Base-by-base conservation (phyloP, 1,140 invertebrate species). In the Propsilocerus akamusi region DNA sequence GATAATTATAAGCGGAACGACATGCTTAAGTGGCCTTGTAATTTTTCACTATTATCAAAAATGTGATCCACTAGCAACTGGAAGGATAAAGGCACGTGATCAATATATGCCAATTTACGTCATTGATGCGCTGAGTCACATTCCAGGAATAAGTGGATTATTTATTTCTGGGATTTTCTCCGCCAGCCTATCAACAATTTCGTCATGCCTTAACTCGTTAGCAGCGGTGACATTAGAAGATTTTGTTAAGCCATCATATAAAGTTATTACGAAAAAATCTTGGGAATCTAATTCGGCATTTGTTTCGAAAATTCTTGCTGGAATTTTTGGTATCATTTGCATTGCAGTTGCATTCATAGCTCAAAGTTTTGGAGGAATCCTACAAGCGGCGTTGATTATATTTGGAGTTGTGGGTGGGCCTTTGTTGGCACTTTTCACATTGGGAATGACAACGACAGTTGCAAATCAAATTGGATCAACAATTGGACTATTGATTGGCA, bases 141-240 rank as follows among this genome's bases (percentile, higher is more conserved):
- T 77, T 20, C 77, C 78, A 10, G 87, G 86, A 6, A 54, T 91
- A 12, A 69, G 83, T 2, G 87, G 88, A 5, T 63, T 92, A 10
- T 89, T 91, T 62, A 76, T 90, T 2, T 80, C 85, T 52, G 76
- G 86, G 46, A 80, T 92, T 32, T 88, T 90, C 55, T 85, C 81
- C 57, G 87, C 83, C 25, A 78, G 83, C 12, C 67, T 92, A 12
- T 88, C 84, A 51, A 86, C 87, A 1, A 76, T 91, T 24, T 89
- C 85, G 2, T 86, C 86, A 14, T 76, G 81, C 11, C 61, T 89
- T 12, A 90, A 88, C 62, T 86, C 86, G 6, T 64, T 92, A 51
- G 76, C 88, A 2, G 86, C 86, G 8, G 83, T 91, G 5, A 86
- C 83, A 1, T 66, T 88, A 54, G 83, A 90, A 64, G 87, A 91